Evolutionary conservation across 2,113 vertebrate genomes (phyloP), one percentile per base, ranked within the genome.

Genomic region (Lepidothrix coronata): DNA sequence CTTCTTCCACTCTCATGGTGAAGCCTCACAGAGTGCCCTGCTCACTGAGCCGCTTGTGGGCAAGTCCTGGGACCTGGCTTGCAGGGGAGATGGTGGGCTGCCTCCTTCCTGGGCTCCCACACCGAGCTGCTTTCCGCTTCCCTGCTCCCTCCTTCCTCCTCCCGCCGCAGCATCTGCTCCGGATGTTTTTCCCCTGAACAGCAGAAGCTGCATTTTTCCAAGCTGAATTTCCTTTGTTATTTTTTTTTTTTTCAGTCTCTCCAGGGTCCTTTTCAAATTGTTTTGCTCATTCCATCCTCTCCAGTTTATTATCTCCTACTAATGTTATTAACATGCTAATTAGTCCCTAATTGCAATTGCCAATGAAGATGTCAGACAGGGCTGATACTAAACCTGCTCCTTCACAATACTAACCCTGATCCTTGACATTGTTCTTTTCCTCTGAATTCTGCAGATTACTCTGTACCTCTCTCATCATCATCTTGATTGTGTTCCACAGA

Each of bases 311-410:
- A 75, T 67, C 77, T 92, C 65, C 62, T 78, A 16, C 9, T 78
- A 88, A 77, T 37, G 68, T 88, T 88, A 88, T 88, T 95, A 96
- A 88, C 48, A 52, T 86, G 75, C 83, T 96, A 91, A 94, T 97
- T 78, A 95, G 61, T 51, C 79, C 65, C 65, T 78, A 80, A 86
- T 33, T 92, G 88, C 48, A 80, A 14, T 58, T 51, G 65, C 44
- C 37, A 55, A 95, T 96, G 68, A 96, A 96, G 94, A 95, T 75
- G 63, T 96, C 88, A 94, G 59, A 51, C 24, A 82, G 48, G 68
- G 65, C 72, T 35, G 75, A 63, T 88, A 54, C 51, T 83, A 58
- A 25, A 39, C 46, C 33, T 22, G 35, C 62, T 89, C 43, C 75
- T 76, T 88, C 54, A 8, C 17, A 9, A 31, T 67, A 17, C n/a